These are phyloP conservation scores for Toxotes chatareus DNA, from an alignment of 2,113 vertebrate genomes.

Conservation along the genomic window DNA sequence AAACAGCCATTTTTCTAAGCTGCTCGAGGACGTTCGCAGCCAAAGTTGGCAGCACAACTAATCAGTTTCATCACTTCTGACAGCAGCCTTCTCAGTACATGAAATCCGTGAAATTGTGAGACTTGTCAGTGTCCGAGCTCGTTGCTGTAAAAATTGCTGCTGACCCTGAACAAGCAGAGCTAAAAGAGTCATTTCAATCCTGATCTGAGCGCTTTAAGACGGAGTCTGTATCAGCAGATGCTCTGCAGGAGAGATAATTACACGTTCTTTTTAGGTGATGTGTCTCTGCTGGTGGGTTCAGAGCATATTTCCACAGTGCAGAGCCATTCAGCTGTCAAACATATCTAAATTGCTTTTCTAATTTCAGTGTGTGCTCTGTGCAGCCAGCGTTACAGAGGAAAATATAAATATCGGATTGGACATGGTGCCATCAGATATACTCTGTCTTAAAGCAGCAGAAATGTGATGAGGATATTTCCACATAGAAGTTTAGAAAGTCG, in stretches of 20 bases:
- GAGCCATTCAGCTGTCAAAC: constrained; percentile 7
- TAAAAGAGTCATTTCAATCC: constrained; percentile 1
- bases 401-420: constrained; percentile 18
- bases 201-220: constrained; percentile 17
- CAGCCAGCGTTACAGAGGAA: background rate
- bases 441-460: constrained; percentile 31
- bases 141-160: constrained; percentile 8
- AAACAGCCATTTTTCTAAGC: background rate
- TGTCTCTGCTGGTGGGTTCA: background rate
- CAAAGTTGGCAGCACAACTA: constrained; percentile 28
- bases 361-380: background rate
- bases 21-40: constrained; percentile 14
- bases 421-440: constrained; percentile 4
- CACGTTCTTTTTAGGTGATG: constrained; percentile 12
- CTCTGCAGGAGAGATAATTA: constrained; percentile 10
- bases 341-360: constrained; percentile 6
- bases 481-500: background rate
- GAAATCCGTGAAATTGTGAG: constrained; percentile 23
- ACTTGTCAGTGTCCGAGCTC: background rate
- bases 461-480: background rate
- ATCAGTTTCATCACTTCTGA: constrained; percentile 35
- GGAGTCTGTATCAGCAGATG: background rate
- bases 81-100: constrained; percentile 14
- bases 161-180: constrained; percentile 11
- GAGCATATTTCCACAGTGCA: background rate